Base-by-base conservation (phyloP, 30 jellyfish, hydroid and myxozoan genomes). In the Pelagia noctiluca region DNA sequence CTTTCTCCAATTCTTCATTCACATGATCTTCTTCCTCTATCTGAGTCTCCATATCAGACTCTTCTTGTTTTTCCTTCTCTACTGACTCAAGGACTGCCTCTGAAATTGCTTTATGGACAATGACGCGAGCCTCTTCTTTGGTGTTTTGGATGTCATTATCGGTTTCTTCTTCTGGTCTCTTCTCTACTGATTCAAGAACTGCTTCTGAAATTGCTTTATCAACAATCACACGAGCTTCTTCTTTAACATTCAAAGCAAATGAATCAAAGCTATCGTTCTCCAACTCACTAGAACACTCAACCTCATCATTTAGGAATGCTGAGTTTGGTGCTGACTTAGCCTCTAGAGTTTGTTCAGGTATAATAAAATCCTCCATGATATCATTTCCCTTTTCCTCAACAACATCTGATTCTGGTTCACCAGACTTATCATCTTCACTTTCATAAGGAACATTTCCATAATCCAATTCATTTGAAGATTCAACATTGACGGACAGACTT, bases 201-300 rank as follows among this genome's bases (percentile, higher is more conserved):
- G 60, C 70, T 23, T 78, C 89, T 28, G 70, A 1, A 18, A 60
- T 63, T 16, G 80, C 24, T 47, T 33, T 82, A 24, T 50, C 87
- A 24, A 28, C 87, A 47, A 34, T 42, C 35, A 3, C 68, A 2
- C 61, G 53, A 22, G 61, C 76, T 10, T 71, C 70, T 21, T 65
- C 46, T 60, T 37, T 71, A 26, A 83, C 81, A 71, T 83, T 47
- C 76, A 83, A 72, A 2, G 86, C 87, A 71, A 71, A 37, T 1
- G 87, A 83, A 71, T 83, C 93, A 83, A 83, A 71, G 47, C 93
- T 73, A 73, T 71, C 87, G 62, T 38, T 37, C 26, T 63, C 87
- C 50, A 33, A 42, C 2, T 61, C 13, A 71, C 37, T 13, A 1
- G 66, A 46, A n/a, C 61, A 82, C 25, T 63, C 47, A 21, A 53